Evolutionary conservation across 2,797 vertebrate species (phyloP).

Genomic region (Crax fasciolata): DNA sequence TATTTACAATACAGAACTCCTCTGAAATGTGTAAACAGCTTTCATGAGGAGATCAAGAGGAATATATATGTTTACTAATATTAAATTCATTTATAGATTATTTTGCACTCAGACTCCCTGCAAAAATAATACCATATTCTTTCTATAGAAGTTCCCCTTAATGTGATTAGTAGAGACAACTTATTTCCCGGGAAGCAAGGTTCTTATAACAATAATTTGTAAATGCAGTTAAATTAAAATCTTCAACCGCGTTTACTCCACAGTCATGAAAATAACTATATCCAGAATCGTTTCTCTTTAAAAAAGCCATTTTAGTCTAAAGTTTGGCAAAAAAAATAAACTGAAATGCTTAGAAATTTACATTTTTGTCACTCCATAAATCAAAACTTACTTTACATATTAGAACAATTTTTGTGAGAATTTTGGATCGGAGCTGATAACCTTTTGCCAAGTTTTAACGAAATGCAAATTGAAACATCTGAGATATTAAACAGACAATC

Average conservation of each 20-base stretch:
- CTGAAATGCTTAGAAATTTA: slow-evolving; percentile 85
- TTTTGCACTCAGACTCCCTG: neutral
- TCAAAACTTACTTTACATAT: slow-evolving; percentile 89
- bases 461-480: slow-evolving; percentile 89
- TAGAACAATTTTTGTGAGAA: slow-evolving; percentile 84
- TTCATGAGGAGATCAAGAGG: neutral
- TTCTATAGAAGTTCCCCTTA: neutral
- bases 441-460: slow-evolving; percentile 87
- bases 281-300: slow-evolving; percentile 62
- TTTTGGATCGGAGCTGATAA: slow-evolving; percentile 86
- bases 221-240: slow-evolving; percentile 64
- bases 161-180: neutral
- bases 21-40: neutral
- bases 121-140: slow-evolving; percentile 10
- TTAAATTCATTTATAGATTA: neutral
- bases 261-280: slow-evolving; percentile 65
- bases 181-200: slow-evolving; percentile 19
- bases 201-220: slow-evolving; percentile 44
- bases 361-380: slow-evolving; percentile 90
- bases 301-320: slow-evolving; percentile 80
- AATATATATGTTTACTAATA: slow-evolving; percentile 1
- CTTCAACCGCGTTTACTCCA: slow-evolving; percentile 53
- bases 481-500: slow-evolving; percentile 85
- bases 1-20: neutral
- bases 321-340: slow-evolving; percentile 85